Base-by-base conservation (phyloP, 2,113 vertebrate species). In the Penelope pileata region DNA sequence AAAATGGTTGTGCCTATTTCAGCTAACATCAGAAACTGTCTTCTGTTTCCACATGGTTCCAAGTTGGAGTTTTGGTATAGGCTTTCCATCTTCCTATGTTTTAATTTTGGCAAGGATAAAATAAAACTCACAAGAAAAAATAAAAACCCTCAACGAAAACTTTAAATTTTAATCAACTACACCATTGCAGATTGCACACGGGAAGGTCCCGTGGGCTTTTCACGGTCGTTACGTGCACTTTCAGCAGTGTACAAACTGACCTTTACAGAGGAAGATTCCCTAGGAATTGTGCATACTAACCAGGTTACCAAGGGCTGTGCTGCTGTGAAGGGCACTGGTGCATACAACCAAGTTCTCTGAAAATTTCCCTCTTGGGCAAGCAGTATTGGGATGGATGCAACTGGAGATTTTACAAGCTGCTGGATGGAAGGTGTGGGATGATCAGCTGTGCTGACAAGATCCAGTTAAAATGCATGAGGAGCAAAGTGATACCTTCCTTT, bases 1-100 rank as follows among this genome's bases (percentile, higher is more conserved):
- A 69, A 91, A 94, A 66, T 80, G 62, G 85, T 87, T 87, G 19
- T 83, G 60, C 73, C 81, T 95, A 51, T 89, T n/a, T 69, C n/a
- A 69, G 24, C 60, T 62, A 26, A 12, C 30, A 34, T 93, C 51
- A 75, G 54, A 81, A 86, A 76, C 15, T 50, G 84, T 72, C 34
- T 38, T 27, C 27, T n/a, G 43, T 81, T 93, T 88, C 51, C 32
- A 72, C 13, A 9, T 24, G 40, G 10, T 23, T 86, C 45, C 50
- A 54, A 67, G 24, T 62, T 53, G n/a, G 2, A 10, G 1, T 70
- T 84, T 81, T 83, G 22, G 3, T 72, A 23, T 9, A 7, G 73
- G 9, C 27, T 86, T 79, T 84, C 19, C 8, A 6, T 68, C 7
- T 80, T 30, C 5, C 14, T 18, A 1, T 48, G 32, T 22, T 74